phyloP scores from a whole-genome alignment of 2,888 invertebrate genomes.

The Drosophila fulvimacula region DNA sequence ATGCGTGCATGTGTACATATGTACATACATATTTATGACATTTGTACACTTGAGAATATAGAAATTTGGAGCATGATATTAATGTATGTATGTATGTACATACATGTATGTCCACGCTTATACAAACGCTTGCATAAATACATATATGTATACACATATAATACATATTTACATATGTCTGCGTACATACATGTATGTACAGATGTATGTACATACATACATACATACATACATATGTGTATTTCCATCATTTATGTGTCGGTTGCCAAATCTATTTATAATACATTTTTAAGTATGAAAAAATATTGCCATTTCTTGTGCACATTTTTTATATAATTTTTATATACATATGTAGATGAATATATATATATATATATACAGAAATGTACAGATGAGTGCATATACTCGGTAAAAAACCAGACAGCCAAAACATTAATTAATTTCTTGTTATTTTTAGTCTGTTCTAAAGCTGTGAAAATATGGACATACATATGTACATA shows the following conservation, averaged over 20 bases:
- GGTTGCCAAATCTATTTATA: conserved; percentile 54
- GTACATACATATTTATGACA: background rate
- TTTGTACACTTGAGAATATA: background rate
- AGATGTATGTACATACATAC: background rate
- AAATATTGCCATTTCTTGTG: conserved; percentile 52
- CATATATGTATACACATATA: too few relatives aligned
- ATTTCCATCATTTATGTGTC: conserved; percentile 27
- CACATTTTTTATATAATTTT: conserved; percentile 3
- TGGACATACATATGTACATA: too few relatives aligned
- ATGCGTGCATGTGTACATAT: background rate
- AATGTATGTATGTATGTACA: background rate
- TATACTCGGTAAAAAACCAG: background rate
- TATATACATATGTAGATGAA: background rate
- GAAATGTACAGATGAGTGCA: background rate
- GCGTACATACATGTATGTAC: too few relatives aligned
- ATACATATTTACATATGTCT: too few relatives aligned
- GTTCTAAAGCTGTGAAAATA: background rate
- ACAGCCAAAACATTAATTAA: conserved; percentile 1
- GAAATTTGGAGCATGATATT: conserved; percentile 12
- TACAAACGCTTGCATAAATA: conserved; percentile 1
- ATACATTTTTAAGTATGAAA: conserved; percentile 43
- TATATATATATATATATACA: background rate
- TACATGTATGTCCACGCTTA: background rate
- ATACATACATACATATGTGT: background rate
- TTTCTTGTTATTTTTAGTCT: background rate